Conservation (phyloP, 2,797 vertebrate species). For the Synaphobranchus kaupii region DNA sequence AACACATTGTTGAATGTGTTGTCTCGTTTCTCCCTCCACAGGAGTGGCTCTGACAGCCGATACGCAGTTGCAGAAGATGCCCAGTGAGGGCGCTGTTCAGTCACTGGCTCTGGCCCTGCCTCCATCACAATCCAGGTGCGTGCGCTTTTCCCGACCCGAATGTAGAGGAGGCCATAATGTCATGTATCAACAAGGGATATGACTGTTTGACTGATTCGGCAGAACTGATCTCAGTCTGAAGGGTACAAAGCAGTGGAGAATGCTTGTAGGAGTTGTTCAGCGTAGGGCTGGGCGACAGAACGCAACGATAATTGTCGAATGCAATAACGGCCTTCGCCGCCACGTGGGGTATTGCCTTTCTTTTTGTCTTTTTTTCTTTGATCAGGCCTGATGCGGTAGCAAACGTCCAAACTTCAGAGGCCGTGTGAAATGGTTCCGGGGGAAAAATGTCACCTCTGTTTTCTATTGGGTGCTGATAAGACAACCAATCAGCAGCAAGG, state of each 20-base stretch:
- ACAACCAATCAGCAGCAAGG: no score
- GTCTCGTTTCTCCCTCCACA: constrained; percentile 46
- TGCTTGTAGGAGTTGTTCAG: neutral
- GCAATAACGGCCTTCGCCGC: no score
- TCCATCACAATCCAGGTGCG: constrained; percentile 86
- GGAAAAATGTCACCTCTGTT: no score
- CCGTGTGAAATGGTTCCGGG: no score
- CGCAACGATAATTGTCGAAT: no score
- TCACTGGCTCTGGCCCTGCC: constrained; percentile 88
- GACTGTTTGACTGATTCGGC: neutral
- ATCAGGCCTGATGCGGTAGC: no score
- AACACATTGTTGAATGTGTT: neutral
- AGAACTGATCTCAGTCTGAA: neutral
- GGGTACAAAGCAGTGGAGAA: neutral
- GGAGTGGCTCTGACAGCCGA: constrained; percentile 92
- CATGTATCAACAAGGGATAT: neutral
- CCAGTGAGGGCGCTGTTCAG: constrained; percentile 88
- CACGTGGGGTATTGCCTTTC: no score
- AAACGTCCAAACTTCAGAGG: no score
- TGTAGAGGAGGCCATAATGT: neutral
- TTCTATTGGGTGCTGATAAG: no score
- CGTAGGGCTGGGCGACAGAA: no score
- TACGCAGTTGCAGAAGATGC: constrained; percentile 93
- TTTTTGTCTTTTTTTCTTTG: no score
- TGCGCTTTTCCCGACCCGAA: neutral